phyloP scores from a whole-genome alignment of 2,113 vertebrate genomes.

The Silurus glanis region DNA sequence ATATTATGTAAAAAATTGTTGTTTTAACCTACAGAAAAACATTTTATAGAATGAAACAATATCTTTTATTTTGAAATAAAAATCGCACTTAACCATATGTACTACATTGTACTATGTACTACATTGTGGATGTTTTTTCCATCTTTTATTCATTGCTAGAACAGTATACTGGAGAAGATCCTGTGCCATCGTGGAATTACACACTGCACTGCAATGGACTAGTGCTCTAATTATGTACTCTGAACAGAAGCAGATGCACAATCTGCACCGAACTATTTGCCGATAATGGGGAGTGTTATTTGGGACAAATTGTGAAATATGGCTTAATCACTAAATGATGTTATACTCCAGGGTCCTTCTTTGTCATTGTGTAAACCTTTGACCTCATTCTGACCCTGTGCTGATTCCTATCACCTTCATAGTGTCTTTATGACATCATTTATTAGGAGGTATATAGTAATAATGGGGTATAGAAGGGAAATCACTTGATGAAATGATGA shows the following conservation, averaged over 20 bases:
- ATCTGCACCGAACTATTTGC: background rate
- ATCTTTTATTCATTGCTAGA: background rate
- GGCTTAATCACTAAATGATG: background rate
- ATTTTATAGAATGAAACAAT: background rate
- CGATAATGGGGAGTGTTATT: background rate
- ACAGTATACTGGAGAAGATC: background rate
- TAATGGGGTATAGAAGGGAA: background rate
- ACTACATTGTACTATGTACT: background rate
- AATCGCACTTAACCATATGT: background rate
- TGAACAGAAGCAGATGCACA: background rate
- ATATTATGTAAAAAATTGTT: background rate
- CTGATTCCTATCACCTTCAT: background rate
- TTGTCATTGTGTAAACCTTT: background rate
- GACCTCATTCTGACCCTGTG: conserved; percentile 2
- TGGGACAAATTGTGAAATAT: background rate
- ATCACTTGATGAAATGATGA: background rate
- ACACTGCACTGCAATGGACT: background rate
- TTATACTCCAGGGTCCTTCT: background rate
- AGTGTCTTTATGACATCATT: background rate
- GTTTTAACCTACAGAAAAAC: background rate
- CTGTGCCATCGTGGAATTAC: background rate
- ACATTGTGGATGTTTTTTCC: background rate
- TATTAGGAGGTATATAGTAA: background rate
- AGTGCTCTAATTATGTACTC: background rate
- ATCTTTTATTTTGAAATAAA: background rate